Evolutionary conservation across 2,888 invertebrate species (phyloP), one percentile per base, ranked within the genome.

Genomic region (Helleia helle): DNA sequence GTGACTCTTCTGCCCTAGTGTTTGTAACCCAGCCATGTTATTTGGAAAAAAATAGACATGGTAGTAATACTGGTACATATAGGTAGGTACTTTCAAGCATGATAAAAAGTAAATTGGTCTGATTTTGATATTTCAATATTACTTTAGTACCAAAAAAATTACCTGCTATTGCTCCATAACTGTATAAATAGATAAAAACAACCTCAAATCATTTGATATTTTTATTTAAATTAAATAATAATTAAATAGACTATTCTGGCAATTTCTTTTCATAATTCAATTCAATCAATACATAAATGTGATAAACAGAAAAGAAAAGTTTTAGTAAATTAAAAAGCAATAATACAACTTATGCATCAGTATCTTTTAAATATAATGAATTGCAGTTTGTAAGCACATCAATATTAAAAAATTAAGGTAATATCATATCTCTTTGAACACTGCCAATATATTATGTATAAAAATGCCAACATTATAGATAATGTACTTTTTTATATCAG

Each of bases 191-290:
- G n/a, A 26, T 14, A 31, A 18, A 17, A 31, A 17, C 17, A 17
- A 9, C 9, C 11, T 4, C 6, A 17, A 11, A 11, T 31, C 9
- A n/a, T 7, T 31, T 31, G 8, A 18, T 11, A 3, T 22, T 34
- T n/a, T 34, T 22, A 34, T 22, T 18, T 7, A 13, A 14, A 12
- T 34, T 22, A 22, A 34, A 34, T 34, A 34, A 34, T 34, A 18
- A 18, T 9, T 9, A 31, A 5, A 18, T 18, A 18, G 5, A 18
- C 3, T 22, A 34, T 34, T 34, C 12, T 34, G 22, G 17, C 18
- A n/a, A n/a, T n/a, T n/a, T n/a, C n/a, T n/a, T n/a, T n/a, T n/a
- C n/a, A n/a, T n/a, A n/a, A n/a, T n/a, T n/a, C n/a, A n/a, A n/a
- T n/a, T n/a, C n/a, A n/a, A n/a, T n/a, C n/a, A n/a, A n/a, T 9